Evolutionary conservation across 2,797 vertebrate species (phyloP).

Genomic region (Megaceryle alcyon): DNA sequence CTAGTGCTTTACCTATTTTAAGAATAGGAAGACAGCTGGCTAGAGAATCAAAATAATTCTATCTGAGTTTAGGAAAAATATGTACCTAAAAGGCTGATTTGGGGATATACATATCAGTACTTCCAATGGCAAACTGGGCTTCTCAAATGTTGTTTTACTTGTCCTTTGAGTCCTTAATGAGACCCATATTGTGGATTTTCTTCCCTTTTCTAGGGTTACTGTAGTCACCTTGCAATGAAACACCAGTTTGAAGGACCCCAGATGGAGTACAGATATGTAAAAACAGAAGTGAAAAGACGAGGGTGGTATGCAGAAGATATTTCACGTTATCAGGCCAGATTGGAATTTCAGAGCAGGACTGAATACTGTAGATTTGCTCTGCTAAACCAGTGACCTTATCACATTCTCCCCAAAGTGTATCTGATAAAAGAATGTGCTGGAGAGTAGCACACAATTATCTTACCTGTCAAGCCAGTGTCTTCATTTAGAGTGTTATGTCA

Average conservation of each 20-base stretch:
- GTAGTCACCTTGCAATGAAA: not conserved
- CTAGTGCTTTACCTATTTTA: not conserved
- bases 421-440: conserved; percentile 60
- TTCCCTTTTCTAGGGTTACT: not conserved
- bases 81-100: not conserved
- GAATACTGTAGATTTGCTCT: conserved; percentile 39
- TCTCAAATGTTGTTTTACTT: not conserved
- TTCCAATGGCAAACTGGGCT: not conserved
- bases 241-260: not conserved
- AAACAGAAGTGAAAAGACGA: not conserved
- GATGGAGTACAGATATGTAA: not conserved
- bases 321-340: not conserved
- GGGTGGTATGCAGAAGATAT: not conserved
- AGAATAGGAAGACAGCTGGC: not conserved
- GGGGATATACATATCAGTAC: not conserved
- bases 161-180: not conserved
- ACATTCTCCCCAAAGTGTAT: conserved; percentile 12
- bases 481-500: conserved; percentile 23
- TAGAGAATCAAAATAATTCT: not conserved
- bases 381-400: conserved; percentile 52
- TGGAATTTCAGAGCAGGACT: not conserved
- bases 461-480: conserved; percentile 60
- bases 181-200: not conserved
- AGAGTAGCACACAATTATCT: conserved; percentile 59
- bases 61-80: not conserved